These are phyloP conservation scores for Nesoenas mayeri DNA, from an alignment of 2,113 vertebrate species.

Conservation along the genomic window DNA sequence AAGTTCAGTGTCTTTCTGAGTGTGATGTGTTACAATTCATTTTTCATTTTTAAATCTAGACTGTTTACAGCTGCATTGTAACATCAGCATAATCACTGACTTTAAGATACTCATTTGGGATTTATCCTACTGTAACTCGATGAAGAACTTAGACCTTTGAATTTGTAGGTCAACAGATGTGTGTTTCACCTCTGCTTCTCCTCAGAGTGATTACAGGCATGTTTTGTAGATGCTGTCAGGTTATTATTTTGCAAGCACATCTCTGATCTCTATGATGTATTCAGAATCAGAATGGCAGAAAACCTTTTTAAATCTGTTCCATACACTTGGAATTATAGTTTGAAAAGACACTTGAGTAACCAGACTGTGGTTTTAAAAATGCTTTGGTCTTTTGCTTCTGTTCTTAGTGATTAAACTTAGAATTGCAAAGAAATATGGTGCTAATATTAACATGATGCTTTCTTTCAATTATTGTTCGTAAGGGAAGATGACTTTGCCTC, in stretches of 20 bases:
- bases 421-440: neutral
- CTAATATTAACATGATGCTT: neutral
- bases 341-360: neutral
- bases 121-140: neutral
- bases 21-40: neutral
- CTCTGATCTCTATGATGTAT: neutral
- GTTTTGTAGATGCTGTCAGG: neutral
- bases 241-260: neutral
- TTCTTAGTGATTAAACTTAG: neutral
- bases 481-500: neutral
- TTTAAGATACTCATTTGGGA: conserved; percentile 17
- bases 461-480: neutral
- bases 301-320: neutral
- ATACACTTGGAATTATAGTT: neutral
- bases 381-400: neutral
- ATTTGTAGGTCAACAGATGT: conserved; percentile 40
- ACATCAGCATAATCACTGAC: neutral
- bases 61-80: neutral
- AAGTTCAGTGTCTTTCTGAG: conserved; percentile 10
- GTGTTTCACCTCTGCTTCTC: conserved; percentile 5
- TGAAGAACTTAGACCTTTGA: neutral
- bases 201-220: neutral
- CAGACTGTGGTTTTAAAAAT: neutral
- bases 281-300: neutral
- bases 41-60: neutral